These are phyloP conservation scores for Drosophila ananassae DNA, from an alignment of 1,140 invertebrate species.

Conservation along the genomic window DNA sequence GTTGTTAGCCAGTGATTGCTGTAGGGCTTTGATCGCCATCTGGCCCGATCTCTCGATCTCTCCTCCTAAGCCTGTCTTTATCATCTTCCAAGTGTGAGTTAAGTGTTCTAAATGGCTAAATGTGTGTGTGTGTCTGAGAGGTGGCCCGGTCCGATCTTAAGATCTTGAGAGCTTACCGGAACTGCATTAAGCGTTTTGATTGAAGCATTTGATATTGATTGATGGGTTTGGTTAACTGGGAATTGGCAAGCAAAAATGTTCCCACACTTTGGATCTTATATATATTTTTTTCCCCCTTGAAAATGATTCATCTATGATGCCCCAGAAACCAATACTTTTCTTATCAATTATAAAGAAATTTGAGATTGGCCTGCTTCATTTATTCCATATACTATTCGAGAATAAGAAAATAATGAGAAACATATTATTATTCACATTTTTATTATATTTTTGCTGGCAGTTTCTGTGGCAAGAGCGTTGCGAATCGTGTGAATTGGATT, in stretches of 20 bases:
- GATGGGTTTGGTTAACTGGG: constrained; percentile 41
- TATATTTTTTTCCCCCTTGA: not conserved
- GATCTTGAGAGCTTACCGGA: constrained; percentile 39
- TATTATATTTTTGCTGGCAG: constrained; percentile 18
- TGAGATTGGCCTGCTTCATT: constrained; percentile 14
- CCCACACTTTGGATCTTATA: constrained; percentile 8
- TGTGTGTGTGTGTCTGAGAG: constrained; percentile 14
- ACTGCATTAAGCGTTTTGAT: constrained; percentile 51
- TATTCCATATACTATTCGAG: constrained; percentile 23
- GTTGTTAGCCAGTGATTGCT: constrained; percentile 28
- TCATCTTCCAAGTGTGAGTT: constrained; percentile 13
- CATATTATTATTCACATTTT: constrained; percentile 49
- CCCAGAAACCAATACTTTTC: not conserved
- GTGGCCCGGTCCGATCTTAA: constrained; percentile 44
- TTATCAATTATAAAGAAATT: constrained; percentile 30
- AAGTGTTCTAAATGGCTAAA: constrained; percentile 20
- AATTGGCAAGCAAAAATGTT: constrained; percentile 33
- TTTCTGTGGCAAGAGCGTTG: constrained; percentile 39
- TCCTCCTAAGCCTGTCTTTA: constrained; percentile 32
- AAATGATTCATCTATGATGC: not conserved
- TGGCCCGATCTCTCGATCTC: constrained; percentile 39
- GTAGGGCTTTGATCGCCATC: constrained; percentile 42
- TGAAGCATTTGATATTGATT: constrained; percentile 46
- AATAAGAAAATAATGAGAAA: constrained; percentile 50
- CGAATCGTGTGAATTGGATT: constrained; percentile 66